A percentile compares a stretch with the other conserved stretches of the same genome.
Evolutionary conservation across 2,113 vertebrate species (phyloP).

Genomic region (Eretmochelys imbricata): DNA sequence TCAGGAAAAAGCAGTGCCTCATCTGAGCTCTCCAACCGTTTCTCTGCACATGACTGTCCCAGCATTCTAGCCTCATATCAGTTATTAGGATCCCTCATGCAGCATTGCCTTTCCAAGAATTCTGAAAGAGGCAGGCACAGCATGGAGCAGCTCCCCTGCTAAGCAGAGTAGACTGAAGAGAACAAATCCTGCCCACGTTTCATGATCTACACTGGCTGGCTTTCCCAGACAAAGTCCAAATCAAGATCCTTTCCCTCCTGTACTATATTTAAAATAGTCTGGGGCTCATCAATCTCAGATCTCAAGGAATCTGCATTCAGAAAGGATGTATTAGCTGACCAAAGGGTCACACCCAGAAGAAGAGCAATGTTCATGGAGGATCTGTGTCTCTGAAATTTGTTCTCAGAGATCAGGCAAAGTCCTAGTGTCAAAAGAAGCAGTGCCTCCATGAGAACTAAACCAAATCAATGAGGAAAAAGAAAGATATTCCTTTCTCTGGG

Average conservation of each 20-base stretch:
- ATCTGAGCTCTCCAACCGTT: neutral
- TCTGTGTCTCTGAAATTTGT: neutral
- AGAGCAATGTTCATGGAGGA: accelerated
- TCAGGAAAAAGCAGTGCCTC: neutral
- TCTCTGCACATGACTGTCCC: neutral
- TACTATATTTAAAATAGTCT: neutral
- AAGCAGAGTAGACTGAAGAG: neutral
- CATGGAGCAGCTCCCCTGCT: neutral
- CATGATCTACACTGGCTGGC: neutral
- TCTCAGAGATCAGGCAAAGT: neutral
- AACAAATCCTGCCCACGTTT: neutral
- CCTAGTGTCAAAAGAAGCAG: neutral
- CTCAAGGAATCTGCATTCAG: neutral
- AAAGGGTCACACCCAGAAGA: neutral
- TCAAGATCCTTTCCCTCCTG: neutral
- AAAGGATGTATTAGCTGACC: neutral
- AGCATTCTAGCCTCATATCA: neutral
- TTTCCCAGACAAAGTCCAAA: neutral
- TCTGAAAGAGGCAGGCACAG: neutral
- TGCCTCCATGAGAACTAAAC: conserved; percentile 21
- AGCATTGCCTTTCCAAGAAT: neutral
- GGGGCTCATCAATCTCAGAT: neutral
- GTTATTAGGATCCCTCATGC: neutral
- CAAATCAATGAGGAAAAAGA: conserved; percentile 59
- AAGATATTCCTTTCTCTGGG: conserved; percentile 30